These are phyloP conservation scores for Spodoptera litura DNA, from an alignment of 1,140 invertebrate genomes.

Conservation along the genomic window DNA sequence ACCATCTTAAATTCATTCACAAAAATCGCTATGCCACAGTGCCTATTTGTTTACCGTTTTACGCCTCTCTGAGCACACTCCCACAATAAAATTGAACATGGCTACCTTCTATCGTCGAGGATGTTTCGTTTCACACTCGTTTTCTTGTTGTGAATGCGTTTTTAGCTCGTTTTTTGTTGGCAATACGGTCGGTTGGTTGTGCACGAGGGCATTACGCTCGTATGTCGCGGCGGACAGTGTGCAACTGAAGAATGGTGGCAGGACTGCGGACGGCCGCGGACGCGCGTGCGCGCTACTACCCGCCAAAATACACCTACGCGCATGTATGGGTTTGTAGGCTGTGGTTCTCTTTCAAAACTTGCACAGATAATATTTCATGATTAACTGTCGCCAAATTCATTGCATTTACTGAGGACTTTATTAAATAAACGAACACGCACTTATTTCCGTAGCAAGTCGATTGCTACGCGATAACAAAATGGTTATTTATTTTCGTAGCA, in stretches of 20 bases:
- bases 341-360: constrained; percentile 69
- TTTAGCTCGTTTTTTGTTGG: constrained; percentile 70
- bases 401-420: neutral
- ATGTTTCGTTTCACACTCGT: constrained; percentile 57
- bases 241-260: constrained; percentile 84
- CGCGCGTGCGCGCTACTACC: constrained; percentile 76
- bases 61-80: constrained; percentile 59
- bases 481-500: neutral
- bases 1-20: constrained; percentile 85
- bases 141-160: constrained; percentile 55
- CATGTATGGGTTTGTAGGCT: constrained; percentile 73
- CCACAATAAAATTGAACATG: constrained; percentile 46
- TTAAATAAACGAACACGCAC: neutral
- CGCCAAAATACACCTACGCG: constrained; percentile 83
- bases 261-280: constrained; percentile 75
- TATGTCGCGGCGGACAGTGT: constrained; percentile 59
- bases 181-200: constrained; percentile 61
- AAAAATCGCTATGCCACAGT: constrained; percentile 79
- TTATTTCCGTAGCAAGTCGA: neutral
- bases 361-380: constrained; percentile 58
- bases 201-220: constrained; percentile 59
- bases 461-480: neutral
- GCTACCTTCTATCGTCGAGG: constrained; percentile 45
- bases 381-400: constrained; percentile 16
- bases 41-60: constrained; percentile 81